Evolutionary conservation across 1,140 invertebrate species (phyloP).

Genomic region (Plectus sambesii): DNA sequence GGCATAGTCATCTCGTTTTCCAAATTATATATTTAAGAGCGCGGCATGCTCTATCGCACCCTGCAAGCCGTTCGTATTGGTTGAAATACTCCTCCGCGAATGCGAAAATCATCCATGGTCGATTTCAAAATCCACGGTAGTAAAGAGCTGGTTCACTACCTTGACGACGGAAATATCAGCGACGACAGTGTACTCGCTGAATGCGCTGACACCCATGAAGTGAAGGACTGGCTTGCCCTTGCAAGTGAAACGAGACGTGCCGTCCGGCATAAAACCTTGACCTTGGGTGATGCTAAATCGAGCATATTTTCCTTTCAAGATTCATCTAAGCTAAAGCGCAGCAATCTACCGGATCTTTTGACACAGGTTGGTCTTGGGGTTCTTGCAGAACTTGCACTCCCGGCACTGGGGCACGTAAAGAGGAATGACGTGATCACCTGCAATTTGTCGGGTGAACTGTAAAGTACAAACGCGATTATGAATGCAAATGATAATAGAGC

Average conservation of each 20-base stretch:
- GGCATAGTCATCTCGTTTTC: no score
- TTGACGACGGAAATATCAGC: conserved; percentile 83
- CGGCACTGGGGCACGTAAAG: conserved; percentile 90
- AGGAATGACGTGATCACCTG: conserved; percentile 89
- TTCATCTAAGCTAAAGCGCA: not conserved
- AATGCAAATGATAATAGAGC: no score
- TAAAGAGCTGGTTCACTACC: no score
- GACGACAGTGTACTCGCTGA: conserved; percentile 93
- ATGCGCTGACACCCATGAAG: conserved; percentile 97
- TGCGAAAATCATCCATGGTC: not conserved
- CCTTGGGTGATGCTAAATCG: conserved; percentile 47
- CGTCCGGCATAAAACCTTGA: conserved; percentile 78
- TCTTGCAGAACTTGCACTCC: conserved; percentile 90
- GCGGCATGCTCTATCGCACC: no score
- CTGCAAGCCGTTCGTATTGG: no score
- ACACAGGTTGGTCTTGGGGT: conserved; percentile 70
- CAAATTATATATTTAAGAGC: no score
- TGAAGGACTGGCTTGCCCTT: conserved; percentile 78
- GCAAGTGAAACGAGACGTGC: conserved; percentile 71
- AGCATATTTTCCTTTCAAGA: conserved; percentile 9
- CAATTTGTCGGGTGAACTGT: no score
- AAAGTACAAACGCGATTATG: no score
- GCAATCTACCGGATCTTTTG: conserved; percentile 66
- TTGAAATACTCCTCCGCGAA: no score
- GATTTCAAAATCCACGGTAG: no score